Conservation (phyloP, 92 coral and sea anemone species). For the Parazoanthus swiftii region DNA sequence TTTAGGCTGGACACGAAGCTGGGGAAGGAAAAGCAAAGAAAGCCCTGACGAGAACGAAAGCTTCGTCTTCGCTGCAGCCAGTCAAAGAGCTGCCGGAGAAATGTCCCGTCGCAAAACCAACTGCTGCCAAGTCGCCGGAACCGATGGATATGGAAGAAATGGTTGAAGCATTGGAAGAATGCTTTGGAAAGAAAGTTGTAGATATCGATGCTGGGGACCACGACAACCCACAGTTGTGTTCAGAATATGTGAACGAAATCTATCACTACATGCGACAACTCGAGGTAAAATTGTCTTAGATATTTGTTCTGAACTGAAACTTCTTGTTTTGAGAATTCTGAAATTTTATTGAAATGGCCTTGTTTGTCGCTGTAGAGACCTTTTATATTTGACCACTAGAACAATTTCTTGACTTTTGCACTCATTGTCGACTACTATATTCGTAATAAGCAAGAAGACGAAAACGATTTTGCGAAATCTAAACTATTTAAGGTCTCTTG, state of each 20-base stretch:
- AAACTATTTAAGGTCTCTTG: too few species aligned
- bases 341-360: not conserved
- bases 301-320: not conserved
- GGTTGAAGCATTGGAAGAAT: constrained; percentile 73
- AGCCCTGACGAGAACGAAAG: constrained; percentile 74
- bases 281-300: constrained; percentile 56
- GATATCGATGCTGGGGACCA: constrained; percentile 91
- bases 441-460: too few species aligned
- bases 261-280: constrained; percentile 77
- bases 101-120: constrained; percentile 24
- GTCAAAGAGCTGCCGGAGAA: constrained; percentile 39
- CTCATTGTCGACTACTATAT: too few species aligned
- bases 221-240: constrained; percentile 89
- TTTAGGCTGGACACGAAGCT: not conserved
- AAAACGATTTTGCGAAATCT: too few species aligned
- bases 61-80: constrained; percentile 67
- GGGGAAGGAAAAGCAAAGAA: constrained; percentile 47
- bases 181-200: constrained; percentile 44
- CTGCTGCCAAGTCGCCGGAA: constrained; percentile 37
- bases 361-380: too few species aligned
- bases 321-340: not conserved
- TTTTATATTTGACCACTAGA: too few species aligned
- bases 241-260: constrained; percentile 93
- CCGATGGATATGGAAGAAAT: constrained; percentile 83
- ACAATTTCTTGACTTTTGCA: too few species aligned